Evolutionary conservation across 2,888 invertebrate species (phyloP).

Genomic region (Nemoura dubitans): DNA sequence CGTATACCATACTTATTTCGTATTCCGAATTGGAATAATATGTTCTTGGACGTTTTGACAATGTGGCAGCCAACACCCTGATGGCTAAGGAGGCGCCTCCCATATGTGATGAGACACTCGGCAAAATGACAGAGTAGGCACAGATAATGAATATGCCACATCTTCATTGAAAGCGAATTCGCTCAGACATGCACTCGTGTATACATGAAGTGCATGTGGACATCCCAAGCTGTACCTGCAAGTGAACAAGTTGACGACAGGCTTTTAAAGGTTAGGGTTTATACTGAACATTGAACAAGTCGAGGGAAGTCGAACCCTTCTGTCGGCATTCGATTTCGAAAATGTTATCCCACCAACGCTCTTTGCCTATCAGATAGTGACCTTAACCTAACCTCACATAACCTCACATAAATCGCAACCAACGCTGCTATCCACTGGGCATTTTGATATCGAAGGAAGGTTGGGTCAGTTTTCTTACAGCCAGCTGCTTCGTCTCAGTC

Average conservation of each 20-base stretch:
- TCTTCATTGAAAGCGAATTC: not conserved
- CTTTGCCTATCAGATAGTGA: no score
- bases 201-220: not conserved
- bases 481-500: constrained; percentile 21
- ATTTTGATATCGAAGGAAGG: not conserved
- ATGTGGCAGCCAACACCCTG: not conserved
- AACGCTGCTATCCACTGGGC: no score
- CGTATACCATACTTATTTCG: constrained; percentile 16
- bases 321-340: no score
- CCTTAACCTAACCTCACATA: no score
- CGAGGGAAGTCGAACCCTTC: not conserved
- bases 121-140: not conserved
- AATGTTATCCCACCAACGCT: no score
- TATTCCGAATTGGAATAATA: not conserved
- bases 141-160: not conserved
- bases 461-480: constrained; percentile 19
- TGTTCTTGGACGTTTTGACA: constrained; percentile 7
- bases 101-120: not conserved
- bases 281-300: not conserved
- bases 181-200: no score
- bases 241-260: no score
- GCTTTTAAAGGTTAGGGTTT: no score
- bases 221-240: no score
- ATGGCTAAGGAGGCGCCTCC: not conserved
- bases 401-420: no score